Evolutionary conservation across 1,140 invertebrate genomes (phyloP), one percentile per base, ranked within the genome.

Genomic region (Drosophila guanche): DNA sequence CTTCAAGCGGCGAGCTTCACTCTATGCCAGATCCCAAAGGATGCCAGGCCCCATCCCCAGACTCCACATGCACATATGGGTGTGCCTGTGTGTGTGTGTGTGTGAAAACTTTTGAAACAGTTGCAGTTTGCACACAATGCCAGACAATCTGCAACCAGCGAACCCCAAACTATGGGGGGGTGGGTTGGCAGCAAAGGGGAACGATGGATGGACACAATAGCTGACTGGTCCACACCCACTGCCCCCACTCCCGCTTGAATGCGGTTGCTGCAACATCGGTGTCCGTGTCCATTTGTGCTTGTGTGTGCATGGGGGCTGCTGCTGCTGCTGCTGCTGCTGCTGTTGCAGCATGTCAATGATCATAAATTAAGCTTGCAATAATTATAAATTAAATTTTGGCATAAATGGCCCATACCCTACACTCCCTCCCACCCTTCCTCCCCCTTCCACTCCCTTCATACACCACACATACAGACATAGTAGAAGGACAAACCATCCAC

Each of bases 371-470:
- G 84, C 79, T 89, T 72, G 83, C 84, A 89, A 88, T 88, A 88
- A 88, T 88, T 88, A 88, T 88, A 88, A 88, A 88, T 88, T 88
- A 89, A 88, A 88, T 89, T 88, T 89, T 88, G 83, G 83, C 83
- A 89, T 76, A 88, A 86, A 86, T 86, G 81, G 81, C 77, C 70
- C 29, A 33, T 8, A 33, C 62, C 65, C 8, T 2, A 0, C 23
- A 10, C 4, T 22, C 52, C 45, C 23, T 14, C 16, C 60, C 55
- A 52, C 14, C 27, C 25, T 8, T 12, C 42, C 3, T n/a, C n/a
- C n/a, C n/a, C n/a, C n/a, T n/a, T n/a, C n/a, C n/a, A n/a, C n/a
- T n/a, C 45, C 57, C 42, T 40, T 48, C 12, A 16, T 10, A 40
- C 5, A 40, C 43, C 6, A 46, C 5, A 47, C 43, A 48, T 5